phyloP scores from a whole-genome alignment of 2,888 invertebrate genomes.

The Lordiphosa andalusiaca region DNA sequence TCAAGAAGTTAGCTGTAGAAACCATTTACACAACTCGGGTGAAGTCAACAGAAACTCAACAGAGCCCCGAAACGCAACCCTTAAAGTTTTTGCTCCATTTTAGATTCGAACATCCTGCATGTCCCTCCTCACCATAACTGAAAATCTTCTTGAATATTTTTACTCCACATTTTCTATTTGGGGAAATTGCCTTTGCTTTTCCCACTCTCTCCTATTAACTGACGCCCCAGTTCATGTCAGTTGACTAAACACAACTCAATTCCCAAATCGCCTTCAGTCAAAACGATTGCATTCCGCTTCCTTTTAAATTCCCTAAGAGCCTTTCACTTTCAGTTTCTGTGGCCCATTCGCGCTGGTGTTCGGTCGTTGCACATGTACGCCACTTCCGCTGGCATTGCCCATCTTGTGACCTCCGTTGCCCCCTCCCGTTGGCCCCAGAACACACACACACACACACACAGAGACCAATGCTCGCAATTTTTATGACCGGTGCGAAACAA shows the following conservation, averaged over 20 bases:
- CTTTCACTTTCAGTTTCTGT: constrained; percentile 68
- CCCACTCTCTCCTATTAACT: constrained; percentile 9
- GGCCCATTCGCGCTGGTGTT: constrained; percentile 29
- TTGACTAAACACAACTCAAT: constrained; percentile 25
- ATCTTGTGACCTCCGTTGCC: constrained; percentile 6
- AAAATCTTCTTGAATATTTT: too few species aligned
- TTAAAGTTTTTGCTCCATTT: too few species aligned
- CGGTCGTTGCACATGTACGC: constrained; percentile 30
- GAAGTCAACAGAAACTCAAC: too few species aligned
- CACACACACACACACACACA: constrained; percentile 25
- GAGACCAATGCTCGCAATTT: constrained; percentile 58
- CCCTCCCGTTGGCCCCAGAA: constrained; percentile 10
- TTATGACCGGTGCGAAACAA: constrained; percentile 44
- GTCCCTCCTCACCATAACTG: too few species aligned
- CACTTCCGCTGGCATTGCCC: constrained; percentile 27
- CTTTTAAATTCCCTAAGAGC: constrained; percentile 44
- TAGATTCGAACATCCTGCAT: too few species aligned
- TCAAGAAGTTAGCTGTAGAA: too few species aligned
- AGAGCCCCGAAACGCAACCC: too few species aligned
- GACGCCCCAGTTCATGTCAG: constrained; percentile 16
- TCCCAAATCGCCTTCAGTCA: constrained; percentile 19
- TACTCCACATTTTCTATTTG: too few species aligned
- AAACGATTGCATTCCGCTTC: constrained; percentile 42
- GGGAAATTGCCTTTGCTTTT: too few species aligned
- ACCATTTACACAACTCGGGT: too few species aligned